A percentile compares a stretch with the other conserved stretches of the same genome.
phyloP scores from a whole-genome alignment of 2,888 invertebrate genomes.

The Psococerastis gibbosa region DNA sequence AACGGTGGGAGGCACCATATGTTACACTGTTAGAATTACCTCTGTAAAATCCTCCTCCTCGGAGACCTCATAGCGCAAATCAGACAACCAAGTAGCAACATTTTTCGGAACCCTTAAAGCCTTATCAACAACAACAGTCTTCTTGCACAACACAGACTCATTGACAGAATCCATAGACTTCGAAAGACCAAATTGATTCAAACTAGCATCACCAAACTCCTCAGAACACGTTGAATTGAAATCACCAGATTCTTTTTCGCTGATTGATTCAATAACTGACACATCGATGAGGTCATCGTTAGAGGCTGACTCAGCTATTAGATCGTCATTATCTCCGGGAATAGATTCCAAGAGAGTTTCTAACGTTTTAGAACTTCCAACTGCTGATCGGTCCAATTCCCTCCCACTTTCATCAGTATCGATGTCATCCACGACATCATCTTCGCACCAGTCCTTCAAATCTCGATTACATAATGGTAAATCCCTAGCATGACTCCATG shows the following conservation, averaged over 20 bases:
- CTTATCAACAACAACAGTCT: no score
- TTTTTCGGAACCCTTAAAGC: constrained; percentile 21
- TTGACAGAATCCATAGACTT: not conserved
- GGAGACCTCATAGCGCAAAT: constrained; percentile 19
- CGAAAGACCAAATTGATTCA: not conserved
- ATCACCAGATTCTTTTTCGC: no score
- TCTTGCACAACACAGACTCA: not conserved
- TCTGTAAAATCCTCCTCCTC: constrained; percentile 10
- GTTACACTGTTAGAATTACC: no score
- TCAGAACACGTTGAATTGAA: no score
- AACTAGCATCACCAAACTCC: not conserved
- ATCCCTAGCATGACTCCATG: not conserved
- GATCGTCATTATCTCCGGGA: no score
- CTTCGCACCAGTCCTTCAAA: not conserved
- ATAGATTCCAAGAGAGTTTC: not conserved
- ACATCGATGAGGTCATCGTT: no score
- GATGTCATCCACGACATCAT: not conserved
- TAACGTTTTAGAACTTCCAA: not conserved
- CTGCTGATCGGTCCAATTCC: not conserved
- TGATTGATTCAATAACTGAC: no score
- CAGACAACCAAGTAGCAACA: constrained; percentile 22
- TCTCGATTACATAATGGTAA: not conserved
- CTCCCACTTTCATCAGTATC: no score
- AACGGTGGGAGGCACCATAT: no score
- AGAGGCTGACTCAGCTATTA: no score